A percentile compares a stretch with the other conserved stretches of the same genome.
Evolutionary conservation across 2,113 vertebrate species (phyloP).

Genomic region (Oryzias javanicus): DNA sequence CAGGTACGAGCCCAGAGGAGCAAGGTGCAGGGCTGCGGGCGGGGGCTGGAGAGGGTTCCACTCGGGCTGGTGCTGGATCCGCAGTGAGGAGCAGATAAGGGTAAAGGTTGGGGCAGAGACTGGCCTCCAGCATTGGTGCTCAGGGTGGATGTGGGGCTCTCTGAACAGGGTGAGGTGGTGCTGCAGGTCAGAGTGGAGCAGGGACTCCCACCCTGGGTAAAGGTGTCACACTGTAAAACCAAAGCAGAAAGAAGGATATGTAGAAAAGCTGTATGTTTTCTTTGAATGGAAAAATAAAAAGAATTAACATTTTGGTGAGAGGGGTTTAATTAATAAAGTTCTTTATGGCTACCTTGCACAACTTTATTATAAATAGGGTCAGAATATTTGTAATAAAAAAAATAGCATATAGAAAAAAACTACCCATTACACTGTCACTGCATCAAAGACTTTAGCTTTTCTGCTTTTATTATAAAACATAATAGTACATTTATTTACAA

Average conservation of each 20-base stretch:
- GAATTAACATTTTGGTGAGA: too few relatives aligned
- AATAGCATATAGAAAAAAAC: too few relatives aligned
- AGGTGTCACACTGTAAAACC: slow-evolving; percentile 76
- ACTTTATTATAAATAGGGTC: too few relatives aligned
- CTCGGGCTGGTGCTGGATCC: slow-evolving; percentile 78
- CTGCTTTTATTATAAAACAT: too few relatives aligned
- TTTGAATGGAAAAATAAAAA: too few relatives aligned
- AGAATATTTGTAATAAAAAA: too few relatives aligned
- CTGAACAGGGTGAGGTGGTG: slow-evolving; percentile 74
- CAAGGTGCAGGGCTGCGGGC: slow-evolving; percentile 82
- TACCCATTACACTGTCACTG: neutral
- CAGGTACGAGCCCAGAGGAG: slow-evolving; percentile 78
- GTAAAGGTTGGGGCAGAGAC: slow-evolving; percentile 37
- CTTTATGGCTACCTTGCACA: too few relatives aligned
- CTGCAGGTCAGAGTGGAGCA: slow-evolving; percentile 95
- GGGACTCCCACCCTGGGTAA: slow-evolving; percentile 88
- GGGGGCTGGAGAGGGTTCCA: slow-evolving; percentile 89
- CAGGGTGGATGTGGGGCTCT: slow-evolving; percentile 74
- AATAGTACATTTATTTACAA: too few relatives aligned
- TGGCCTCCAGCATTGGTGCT: slow-evolving; percentile 46
- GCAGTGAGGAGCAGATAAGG: slow-evolving; percentile 41
- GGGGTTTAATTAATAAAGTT: too few relatives aligned
- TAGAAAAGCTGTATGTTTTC: neutral
- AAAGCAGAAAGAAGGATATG: neutral
- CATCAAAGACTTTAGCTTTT: too few relatives aligned